Conservation (phyloP, 2,888 invertebrate genomes). For the Zhengitettix transpicula region DNA sequence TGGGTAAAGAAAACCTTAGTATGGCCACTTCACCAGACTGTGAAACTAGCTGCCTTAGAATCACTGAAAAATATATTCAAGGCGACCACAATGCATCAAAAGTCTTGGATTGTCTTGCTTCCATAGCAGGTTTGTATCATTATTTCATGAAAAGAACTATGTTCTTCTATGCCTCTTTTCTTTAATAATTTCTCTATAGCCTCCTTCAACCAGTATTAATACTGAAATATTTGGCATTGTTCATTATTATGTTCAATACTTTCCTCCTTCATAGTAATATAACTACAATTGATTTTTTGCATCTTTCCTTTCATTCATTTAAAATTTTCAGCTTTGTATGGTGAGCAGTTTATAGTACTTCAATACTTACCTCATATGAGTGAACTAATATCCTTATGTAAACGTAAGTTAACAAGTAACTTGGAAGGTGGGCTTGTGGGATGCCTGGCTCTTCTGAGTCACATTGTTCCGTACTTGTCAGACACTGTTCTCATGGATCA, state of each 20-base stretch:
- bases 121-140: conserved; percentile 53
- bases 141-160: not conserved
- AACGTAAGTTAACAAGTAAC: conserved; percentile 61
- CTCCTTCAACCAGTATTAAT: not conserved
- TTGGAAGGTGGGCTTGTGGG: conserved; percentile 81
- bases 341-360: conserved; percentile 70
- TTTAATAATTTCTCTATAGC: not conserved
- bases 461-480: conserved; percentile 63
- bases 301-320: not conserved
- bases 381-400: conserved; percentile 66
- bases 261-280: too few relatives aligned
- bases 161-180: not conserved
- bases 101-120: conserved; percentile 79
- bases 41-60: conserved; percentile 22
- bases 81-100: conserved; percentile 71
- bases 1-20: conserved; percentile 57
- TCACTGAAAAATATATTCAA: conserved; percentile 45
- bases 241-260: too few relatives aligned
- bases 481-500: conserved; percentile 78
- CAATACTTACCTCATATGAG: conserved; percentile 84
- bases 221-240: not conserved
- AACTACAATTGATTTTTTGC: too few relatives aligned
- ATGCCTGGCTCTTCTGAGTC: conserved; percentile 61
- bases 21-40: conserved; percentile 5
- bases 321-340: conserved; percentile 48